Evolutionary conservation across 2,888 invertebrate genomes (phyloP).

Genomic region (Leptopilina syphax): DNA sequence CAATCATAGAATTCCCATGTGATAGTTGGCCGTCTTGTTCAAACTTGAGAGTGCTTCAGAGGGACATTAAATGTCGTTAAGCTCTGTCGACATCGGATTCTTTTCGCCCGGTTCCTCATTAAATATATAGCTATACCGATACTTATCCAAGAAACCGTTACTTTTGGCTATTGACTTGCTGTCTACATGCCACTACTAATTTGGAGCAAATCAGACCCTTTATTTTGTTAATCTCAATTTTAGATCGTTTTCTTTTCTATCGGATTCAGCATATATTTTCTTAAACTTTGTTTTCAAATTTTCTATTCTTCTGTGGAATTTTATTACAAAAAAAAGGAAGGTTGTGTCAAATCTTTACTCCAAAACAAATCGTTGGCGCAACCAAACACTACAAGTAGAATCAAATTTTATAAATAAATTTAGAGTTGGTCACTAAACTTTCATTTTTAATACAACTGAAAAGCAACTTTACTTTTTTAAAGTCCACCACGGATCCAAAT

Average conservation of each 20-base stretch:
- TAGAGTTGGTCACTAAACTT: too few species aligned
- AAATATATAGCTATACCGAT: conserved; percentile 45
- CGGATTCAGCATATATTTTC: background rate
- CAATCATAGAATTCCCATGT: conserved; percentile 3
- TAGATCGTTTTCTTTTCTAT: background rate
- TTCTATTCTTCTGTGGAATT: too few species aligned
- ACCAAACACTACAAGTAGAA: too few species aligned
- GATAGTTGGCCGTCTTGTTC: conserved; percentile 4
- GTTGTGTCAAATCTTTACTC: too few species aligned
- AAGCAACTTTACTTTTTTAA: too few species aligned
- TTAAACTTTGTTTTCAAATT: background rate
- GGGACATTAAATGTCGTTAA: conserved; percentile 52
- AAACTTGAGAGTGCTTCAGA: conserved; percentile 29
- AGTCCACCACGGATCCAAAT: too few species aligned
- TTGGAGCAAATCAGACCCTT: conserved; percentile 21
- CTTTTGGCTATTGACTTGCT: conserved; percentile 36
- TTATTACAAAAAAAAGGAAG: too few species aligned
- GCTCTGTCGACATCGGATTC: conserved; percentile 52
- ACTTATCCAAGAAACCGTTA: conserved; percentile 51
- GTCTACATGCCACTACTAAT: conserved; percentile 29
- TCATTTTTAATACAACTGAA: too few species aligned
- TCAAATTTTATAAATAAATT: too few species aligned
- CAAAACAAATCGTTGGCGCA: too few species aligned
- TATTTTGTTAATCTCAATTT: background rate
- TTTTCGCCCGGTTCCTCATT: conserved; percentile 44